Evolutionary conservation across 2,888 invertebrate species (phyloP).

Genomic region (Brenthis daphne): DNA sequence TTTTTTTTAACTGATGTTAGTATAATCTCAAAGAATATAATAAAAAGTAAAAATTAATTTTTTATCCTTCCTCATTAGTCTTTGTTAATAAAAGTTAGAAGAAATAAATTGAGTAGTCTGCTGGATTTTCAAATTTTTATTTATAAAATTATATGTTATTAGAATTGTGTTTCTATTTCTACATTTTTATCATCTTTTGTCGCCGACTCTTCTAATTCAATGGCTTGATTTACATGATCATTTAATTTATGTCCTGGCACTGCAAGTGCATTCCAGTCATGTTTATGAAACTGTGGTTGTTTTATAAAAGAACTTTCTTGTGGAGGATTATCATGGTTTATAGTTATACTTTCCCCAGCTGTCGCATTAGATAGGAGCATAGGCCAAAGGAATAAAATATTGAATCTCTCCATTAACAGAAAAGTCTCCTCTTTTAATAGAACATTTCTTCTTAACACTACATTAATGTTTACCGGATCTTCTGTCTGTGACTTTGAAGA

Average conservation of each 20-base stretch:
- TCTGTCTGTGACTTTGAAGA: conserved; percentile 36
- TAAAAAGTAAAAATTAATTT: too few species aligned
- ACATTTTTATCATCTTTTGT: conserved; percentile 1
- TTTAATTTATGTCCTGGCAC: conserved; percentile 6
- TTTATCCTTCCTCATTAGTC: too few species aligned
- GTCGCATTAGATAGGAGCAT: conserved; percentile 56
- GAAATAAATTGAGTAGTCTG: too few species aligned
- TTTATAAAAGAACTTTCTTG: conserved; percentile 7
- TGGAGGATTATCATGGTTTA: conserved; percentile 3
- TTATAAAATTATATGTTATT: conserved; percentile 3
- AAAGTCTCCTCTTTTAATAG: conserved; percentile 50
- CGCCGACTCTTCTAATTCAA: background rate
- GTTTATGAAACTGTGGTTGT: conserved; percentile 16
- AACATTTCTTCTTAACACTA: conserved; percentile 48
- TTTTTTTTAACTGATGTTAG: too few species aligned
- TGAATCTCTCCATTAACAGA: conserved; percentile 56
- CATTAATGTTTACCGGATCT: conserved; percentile 43
- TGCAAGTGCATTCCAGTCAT: conserved; percentile 9
- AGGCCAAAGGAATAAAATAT: conserved; percentile 63
- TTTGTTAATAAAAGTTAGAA: too few species aligned
- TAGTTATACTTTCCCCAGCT: conserved; percentile 24
- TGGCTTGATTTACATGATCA: conserved; percentile 5
- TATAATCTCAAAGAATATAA: too few species aligned
- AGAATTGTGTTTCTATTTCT: conserved; percentile 6
- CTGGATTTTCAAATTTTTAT: background rate